A percentile compares a stretch with the other conserved stretches of the same genome.
Evolutionary conservation across 1,140 invertebrate species (phyloP).

Genomic region (Varroa destructor): DNA sequence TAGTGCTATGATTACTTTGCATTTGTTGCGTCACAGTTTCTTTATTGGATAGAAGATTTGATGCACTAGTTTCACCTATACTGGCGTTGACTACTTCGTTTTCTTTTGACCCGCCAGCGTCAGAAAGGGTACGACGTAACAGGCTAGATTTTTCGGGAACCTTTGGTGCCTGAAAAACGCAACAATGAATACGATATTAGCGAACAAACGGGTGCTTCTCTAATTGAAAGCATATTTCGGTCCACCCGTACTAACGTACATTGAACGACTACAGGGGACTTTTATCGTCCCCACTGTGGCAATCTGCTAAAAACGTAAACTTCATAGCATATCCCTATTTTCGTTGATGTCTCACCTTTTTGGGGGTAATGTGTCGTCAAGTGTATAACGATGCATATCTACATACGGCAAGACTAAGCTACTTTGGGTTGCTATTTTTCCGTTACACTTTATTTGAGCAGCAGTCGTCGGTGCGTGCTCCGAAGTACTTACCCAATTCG

Average conservation of each 20-base stretch:
- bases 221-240: background rate
- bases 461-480: background rate
- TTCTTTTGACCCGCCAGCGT: constrained; percentile 15
- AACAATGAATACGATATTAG: background rate
- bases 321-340: background rate
- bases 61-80: background rate
- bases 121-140: constrained; percentile 1
- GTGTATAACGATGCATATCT: no score
- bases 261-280: background rate
- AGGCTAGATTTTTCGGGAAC: constrained; percentile 26
- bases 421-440: no score
- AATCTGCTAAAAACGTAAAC: background rate
- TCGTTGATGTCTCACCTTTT: no score
- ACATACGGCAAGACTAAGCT: no score
- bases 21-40: background rate
- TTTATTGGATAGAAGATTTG: background rate
- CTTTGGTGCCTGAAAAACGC: constrained; percentile 21
- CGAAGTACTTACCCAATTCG: constrained; percentile 6
- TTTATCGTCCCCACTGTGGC: background rate
- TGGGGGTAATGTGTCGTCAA: no score
- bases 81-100: constrained; percentile 10
- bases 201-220: background rate
- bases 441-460: no score
- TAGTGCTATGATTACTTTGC: background rate
- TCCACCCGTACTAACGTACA: background rate